These are phyloP conservation scores for Autographa pulchrina DNA, from an alignment of 2,888 invertebrate species.

Conservation along the genomic window DNA sequence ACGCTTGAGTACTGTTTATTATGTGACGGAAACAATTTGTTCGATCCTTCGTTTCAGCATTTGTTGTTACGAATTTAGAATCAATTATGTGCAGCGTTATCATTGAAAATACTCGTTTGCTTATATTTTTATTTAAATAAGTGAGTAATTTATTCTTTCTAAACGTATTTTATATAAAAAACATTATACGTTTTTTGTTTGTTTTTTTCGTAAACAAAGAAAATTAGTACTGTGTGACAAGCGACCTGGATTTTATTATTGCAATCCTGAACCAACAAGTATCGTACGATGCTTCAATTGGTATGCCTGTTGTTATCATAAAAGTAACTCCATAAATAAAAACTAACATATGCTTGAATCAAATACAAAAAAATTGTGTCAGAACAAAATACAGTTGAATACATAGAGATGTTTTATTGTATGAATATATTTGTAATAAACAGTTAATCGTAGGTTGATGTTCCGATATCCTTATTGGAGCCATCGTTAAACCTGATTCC, in stretches of 20 bases:
- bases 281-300: conserved; percentile 37
- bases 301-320: conserved; percentile 39
- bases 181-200: background rate
- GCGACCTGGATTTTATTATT: conserved; percentile 25
- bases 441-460: conserved; percentile 5
- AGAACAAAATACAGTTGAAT: background rate
- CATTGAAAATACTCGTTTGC: background rate
- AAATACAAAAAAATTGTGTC: background rate
- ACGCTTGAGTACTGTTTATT: conserved; percentile 70
- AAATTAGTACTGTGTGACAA: conserved; percentile 26
- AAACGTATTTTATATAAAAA: no score
- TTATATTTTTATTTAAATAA: no score
- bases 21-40: conserved; percentile 69
- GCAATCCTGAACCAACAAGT: conserved; percentile 28
- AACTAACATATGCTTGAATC: background rate
- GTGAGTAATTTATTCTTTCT: no score
- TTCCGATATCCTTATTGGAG: conserved; percentile 12
- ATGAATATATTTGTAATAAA: background rate
- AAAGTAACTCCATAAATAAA: conserved; percentile 15
- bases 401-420: background rate
- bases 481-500: conserved; percentile 42
- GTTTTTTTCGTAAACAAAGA: conserved; percentile 16
- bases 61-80: conserved; percentile 20
- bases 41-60: conserved; percentile 19
- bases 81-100: conserved; percentile 13